phyloP scores from a whole-genome alignment of 2,888 invertebrate species.

The Plagodis dolabraria region DNA sequence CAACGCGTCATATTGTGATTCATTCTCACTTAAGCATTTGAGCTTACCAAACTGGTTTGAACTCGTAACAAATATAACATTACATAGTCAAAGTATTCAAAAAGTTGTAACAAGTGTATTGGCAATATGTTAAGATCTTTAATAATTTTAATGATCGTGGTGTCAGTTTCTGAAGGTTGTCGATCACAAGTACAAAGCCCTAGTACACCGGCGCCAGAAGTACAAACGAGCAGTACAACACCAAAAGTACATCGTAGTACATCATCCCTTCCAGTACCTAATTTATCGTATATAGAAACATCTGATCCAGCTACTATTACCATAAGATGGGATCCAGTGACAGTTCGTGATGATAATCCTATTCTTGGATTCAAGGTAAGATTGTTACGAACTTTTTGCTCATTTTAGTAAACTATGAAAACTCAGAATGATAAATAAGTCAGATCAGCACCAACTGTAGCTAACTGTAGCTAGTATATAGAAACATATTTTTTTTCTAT shows the following conservation, averaged over 20 bases:
- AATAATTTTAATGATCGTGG: background rate
- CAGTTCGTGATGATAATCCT: slow-evolving; percentile 13
- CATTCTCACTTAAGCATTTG: no score
- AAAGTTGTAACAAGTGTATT: no score
- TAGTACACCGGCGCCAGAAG: no score
- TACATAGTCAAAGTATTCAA: no score
- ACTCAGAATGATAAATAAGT: no score
- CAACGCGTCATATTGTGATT: no score
- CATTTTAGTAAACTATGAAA: background rate
- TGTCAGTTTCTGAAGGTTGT: slow-evolving; percentile 3
- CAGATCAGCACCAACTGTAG: no score
- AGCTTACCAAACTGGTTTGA: no score
- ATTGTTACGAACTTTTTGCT: background rate
- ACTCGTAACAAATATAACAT: no score
- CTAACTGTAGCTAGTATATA: no score
- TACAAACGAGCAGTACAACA: background rate
- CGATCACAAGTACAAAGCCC: background rate
- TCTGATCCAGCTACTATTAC: slow-evolving; percentile 9
- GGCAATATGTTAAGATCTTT: background rate
- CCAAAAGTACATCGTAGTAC: no score
- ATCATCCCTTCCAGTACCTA: slow-evolving; percentile 6
- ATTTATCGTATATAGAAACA: background rate
- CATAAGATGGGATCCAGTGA: slow-evolving; percentile 19
- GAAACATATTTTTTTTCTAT: no score
- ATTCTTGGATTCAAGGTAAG: slow-evolving; percentile 19